Evolutionary conservation across 2,797 vertebrate species (phyloP).

Genomic region (Hypotaenidia okinawae): DNA sequence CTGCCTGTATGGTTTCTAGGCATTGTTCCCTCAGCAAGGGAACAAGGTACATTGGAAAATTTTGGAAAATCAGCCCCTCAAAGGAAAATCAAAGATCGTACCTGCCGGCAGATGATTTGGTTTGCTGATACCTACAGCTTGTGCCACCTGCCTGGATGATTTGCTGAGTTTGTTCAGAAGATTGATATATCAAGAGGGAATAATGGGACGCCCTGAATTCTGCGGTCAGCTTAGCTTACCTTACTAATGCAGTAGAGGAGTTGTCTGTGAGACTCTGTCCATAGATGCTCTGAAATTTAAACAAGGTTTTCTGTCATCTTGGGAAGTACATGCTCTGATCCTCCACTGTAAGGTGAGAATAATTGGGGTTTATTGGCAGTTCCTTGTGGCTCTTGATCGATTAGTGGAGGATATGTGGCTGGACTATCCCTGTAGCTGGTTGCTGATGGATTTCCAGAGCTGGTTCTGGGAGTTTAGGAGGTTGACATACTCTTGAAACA

Average conservation of each 20-base stretch:
- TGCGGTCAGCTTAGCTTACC: background rate
- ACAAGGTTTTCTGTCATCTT: background rate
- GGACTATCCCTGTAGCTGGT: background rate
- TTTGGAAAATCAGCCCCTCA: background rate
- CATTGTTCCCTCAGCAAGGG: background rate
- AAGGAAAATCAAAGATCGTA: background rate
- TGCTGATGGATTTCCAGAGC: background rate
- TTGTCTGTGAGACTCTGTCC: background rate
- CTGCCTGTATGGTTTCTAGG: background rate
- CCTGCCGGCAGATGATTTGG: background rate
- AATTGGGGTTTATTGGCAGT: background rate
- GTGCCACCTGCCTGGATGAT: background rate
- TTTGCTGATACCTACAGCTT: background rate
- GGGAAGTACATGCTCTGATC: background rate
- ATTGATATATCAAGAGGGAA: background rate
- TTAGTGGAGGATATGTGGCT: background rate
- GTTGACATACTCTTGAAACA: background rate
- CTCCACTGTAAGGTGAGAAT: background rate
- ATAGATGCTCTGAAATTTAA: background rate
- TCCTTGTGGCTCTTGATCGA: background rate
- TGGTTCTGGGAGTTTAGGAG: background rate
- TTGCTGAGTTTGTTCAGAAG: background rate
- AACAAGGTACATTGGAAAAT: background rate
- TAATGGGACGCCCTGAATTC: accelerated
- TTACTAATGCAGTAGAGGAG: background rate